Evolutionary conservation across 2,797 vertebrate genomes (phyloP).

Genomic region (Eutrigla gurnardus): DNA sequence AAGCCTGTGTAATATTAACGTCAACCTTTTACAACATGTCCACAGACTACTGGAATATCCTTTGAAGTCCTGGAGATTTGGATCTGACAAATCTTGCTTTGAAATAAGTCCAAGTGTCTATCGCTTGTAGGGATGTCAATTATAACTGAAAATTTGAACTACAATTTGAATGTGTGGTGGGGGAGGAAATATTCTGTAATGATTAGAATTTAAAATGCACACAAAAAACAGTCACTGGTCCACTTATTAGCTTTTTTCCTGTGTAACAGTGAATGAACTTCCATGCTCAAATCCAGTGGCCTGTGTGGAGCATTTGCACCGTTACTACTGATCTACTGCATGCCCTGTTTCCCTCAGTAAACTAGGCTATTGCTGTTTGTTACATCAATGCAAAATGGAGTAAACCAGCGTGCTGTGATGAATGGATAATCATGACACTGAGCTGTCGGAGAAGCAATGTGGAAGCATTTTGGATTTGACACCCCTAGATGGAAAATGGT

Average conservation of each 20-base stretch:
- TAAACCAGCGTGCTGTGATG: neutral
- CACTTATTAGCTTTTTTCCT: neutral
- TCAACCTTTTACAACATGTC: neutral
- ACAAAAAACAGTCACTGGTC: neutral
- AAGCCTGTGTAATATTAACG: neutral
- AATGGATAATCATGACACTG: slow-evolving; percentile 1
- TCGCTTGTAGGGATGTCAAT: neutral
- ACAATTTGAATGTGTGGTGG: neutral
- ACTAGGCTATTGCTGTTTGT: neutral
- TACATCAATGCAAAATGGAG: neutral
- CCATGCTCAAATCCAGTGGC: neutral
- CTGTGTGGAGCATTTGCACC: neutral
- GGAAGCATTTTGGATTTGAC: neutral
- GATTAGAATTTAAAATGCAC: neutral
- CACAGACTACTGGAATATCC: neutral
- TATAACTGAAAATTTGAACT: neutral
- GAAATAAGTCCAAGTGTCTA: neutral
- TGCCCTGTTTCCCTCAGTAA: neutral
- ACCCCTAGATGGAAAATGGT: neutral
- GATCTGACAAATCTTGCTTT: neutral
- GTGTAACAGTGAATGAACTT: neutral
- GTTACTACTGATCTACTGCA: neutral
- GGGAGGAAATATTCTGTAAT: neutral
- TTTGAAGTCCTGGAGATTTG: neutral
- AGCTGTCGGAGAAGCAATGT: slow-evolving; percentile 1